Conservation (phyloP, 2,113 vertebrate species). For the Chinchilla lanigera region DNA sequence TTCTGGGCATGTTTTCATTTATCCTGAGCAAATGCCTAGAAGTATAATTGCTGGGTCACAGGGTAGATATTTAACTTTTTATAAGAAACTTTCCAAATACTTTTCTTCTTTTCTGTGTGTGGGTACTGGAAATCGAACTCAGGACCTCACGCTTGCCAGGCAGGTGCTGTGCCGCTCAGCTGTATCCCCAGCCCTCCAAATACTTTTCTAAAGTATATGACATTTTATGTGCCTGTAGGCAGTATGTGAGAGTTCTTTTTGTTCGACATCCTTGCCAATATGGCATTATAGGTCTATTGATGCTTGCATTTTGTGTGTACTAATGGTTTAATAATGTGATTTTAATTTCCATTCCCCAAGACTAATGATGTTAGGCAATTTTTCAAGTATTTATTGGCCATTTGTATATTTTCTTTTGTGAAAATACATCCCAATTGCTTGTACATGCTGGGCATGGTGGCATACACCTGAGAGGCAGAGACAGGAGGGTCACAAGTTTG, state of each 20-base stretch:
- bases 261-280: background rate
- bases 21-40: background rate
- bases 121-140: too few relatives aligned
- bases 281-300: background rate
- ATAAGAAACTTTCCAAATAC: background rate
- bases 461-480: background rate
- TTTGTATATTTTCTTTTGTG: background rate
- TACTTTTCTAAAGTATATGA: background rate
- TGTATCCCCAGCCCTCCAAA: background rate
- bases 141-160: too few relatives aligned
- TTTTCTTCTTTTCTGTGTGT: too few relatives aligned
- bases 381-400: slow-evolving; percentile 29
- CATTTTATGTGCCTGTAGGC: background rate
- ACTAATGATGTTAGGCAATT: background rate
- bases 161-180: too few relatives aligned
- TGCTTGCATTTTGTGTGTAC: background rate
- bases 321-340: background rate
- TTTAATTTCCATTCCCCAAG: slow-evolving; percentile 21
- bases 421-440: background rate
- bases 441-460: background rate
- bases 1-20: background rate
- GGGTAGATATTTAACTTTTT: slow-evolving; percentile 44
- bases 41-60: background rate
- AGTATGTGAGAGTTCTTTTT: background rate
- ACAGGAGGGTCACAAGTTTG: background rate